Conservation (phyloP, 2,888 invertebrate genomes). For the Chrysolina americana region DNA sequence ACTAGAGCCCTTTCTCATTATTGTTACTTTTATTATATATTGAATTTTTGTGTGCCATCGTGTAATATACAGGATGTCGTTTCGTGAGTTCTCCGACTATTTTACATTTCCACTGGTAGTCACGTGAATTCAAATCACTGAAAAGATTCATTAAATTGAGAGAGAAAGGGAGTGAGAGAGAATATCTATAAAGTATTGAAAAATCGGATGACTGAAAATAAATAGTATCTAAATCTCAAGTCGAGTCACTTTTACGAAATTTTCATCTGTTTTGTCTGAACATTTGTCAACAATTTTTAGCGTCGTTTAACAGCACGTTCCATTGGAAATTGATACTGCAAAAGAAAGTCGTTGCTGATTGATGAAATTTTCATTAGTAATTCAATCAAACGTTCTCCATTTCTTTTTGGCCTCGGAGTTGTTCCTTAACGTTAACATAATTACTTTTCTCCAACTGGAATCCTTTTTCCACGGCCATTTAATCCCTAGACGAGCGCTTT, state of each 20-base stretch:
- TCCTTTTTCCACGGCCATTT: not conserved
- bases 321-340: not conserved
- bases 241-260: not conserved
- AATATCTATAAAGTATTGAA: constrained; percentile 3
- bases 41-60: constrained; percentile 3
- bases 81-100: constrained; percentile 9
- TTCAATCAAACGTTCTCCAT: not conserved
- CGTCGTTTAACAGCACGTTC: not conserved
- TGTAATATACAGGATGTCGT: not conserved
- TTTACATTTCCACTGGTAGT: constrained; percentile 40
- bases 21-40: not conserved
- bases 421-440: not conserved
- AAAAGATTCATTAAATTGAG: not conserved
- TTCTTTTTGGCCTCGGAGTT: not conserved
- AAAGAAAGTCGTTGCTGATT: not conserved
- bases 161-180: not conserved
- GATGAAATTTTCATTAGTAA: not conserved
- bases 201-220: not conserved
- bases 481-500: not conserved
- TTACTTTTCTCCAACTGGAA: not conserved
- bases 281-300: not conserved
- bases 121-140: constrained; percentile 47
- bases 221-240: not conserved
- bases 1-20: too few relatives aligned
- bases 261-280: not conserved